Conservation (phyloP, 2,797 vertebrate genomes). For the Hyperoplus immaculatus region DNA sequence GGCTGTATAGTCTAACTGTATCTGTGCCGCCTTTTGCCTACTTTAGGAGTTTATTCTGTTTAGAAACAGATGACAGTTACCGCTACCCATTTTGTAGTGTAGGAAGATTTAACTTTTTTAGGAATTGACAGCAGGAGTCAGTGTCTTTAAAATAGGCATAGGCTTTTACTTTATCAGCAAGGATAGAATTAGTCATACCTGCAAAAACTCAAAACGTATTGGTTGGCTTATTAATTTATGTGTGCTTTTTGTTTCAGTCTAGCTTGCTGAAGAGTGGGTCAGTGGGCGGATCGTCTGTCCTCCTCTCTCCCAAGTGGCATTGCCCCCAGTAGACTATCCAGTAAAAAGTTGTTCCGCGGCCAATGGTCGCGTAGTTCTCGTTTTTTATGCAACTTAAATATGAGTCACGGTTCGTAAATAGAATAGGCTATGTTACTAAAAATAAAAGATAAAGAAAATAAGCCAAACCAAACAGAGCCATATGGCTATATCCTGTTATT, state of each 20-base stretch:
- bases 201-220: not conserved
- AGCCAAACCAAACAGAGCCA: not conserved
- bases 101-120: not conserved
- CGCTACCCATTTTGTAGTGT: not conserved
- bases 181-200: not conserved
- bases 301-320: no score
- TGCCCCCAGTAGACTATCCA: no score
- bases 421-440: constrained; percentile 19
- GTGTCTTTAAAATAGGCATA: no score
- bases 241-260: not conserved
- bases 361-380: not conserved
- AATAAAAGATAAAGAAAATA: not conserved
- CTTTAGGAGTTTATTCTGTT: not conserved
- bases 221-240: not conserved
- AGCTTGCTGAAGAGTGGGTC: not conserved
- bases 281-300: not conserved
- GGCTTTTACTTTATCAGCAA: no score
- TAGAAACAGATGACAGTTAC: not conserved
- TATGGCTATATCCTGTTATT: not conserved
- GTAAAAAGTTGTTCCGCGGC: not conserved
- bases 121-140: no score
- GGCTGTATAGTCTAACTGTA: not conserved
- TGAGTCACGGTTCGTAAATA: constrained; percentile 48
- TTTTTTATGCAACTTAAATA: constrained; percentile 34
- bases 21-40: not conserved